Base-by-base conservation (phyloP, 2,113 vertebrate genomes). In the Daphoenositta chrysoptera region DNA sequence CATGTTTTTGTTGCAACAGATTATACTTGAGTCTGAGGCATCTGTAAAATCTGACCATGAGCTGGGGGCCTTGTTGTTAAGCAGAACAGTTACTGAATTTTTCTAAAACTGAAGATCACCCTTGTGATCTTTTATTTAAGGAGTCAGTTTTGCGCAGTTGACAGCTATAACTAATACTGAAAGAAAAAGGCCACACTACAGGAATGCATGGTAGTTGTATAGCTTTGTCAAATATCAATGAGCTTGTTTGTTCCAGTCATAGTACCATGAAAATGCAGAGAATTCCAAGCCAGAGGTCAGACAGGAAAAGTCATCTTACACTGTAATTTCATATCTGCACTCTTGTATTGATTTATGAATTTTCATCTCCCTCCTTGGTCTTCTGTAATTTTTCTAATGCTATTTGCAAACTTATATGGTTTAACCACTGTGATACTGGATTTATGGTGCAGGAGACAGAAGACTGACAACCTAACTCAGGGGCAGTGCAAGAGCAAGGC, bases 221-320 rank as follows among this genome's bases (percentile, higher is more conserved):
- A 88, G 85, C 40, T 96, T 90, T 94, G 78, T 89, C 87, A 96
- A 95, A 78, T 78, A 53, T 63, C 57, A 94, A 10, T 66, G 54
- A 48, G 65, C 14, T 70, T 87, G 30, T 64, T 85, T 81, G 50
- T 83, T 73, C 18, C 21, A 35, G 37, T n/a, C 24, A 5, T 71
- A 42, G 40, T 65, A 37, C 50, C 51, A 31, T 80, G 54, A 63
- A 92, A 97, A 65, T 45, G 50, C 53, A 85, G 78, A 69, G 53
- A 96, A 83, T 73, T 69, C 75, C 48, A 80, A 72, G 28, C 10
- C 27, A 40, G 39, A 85, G 23, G 58, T 93, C 71, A 61, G 71
- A 79, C 21, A 58, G 35, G 42, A 94, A 60, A 79, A 87, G 35
- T 83, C 20, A 31, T 91, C 45, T 85, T 91, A 65, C 48, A 37